These are phyloP conservation scores for Rhineura floridana DNA, from an alignment of 2,113 vertebrate species.

Conservation along the genomic window DNA sequence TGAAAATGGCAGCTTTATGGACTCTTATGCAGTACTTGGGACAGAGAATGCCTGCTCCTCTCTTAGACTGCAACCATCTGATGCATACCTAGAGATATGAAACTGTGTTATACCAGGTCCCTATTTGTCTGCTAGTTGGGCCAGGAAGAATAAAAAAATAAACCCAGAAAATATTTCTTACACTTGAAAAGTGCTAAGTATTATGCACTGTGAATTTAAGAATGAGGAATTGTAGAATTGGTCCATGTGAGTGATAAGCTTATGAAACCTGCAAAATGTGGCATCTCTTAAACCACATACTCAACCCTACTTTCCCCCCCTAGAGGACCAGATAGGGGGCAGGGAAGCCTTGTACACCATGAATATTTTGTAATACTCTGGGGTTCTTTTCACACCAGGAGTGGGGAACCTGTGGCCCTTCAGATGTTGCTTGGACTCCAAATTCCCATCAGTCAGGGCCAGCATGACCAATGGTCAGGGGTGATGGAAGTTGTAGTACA, in stretches of 20 bases:
- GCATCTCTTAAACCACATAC: not conserved
- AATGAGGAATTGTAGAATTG: not conserved
- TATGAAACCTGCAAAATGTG: too few species aligned
- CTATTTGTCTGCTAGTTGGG: not conserved
- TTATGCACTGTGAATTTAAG: too few species aligned
- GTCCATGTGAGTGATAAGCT: not conserved
- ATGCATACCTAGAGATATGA: not conserved
- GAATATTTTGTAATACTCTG: not conserved
- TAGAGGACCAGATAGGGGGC: not conserved
- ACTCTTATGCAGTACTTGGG: not conserved
- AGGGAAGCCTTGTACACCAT: not conserved
- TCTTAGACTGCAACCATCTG: not conserved
- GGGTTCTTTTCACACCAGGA: not conserved
- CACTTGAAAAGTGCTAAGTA: too few species aligned
- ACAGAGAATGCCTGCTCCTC: not conserved
- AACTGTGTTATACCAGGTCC: not conserved
- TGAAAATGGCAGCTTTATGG: not conserved
- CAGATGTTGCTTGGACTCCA: too few species aligned
- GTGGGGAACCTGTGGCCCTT: too few species aligned
- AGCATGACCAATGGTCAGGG: too few species aligned
- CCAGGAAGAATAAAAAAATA: not conserved
- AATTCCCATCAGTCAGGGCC: too few species aligned
- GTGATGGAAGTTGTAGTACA: too few species aligned
- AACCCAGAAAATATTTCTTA: not conserved
- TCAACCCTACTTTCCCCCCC: not conserved